Base-by-base conservation (phyloP, 2,888 invertebrate species). In the Antheraea yamamai region DNA sequence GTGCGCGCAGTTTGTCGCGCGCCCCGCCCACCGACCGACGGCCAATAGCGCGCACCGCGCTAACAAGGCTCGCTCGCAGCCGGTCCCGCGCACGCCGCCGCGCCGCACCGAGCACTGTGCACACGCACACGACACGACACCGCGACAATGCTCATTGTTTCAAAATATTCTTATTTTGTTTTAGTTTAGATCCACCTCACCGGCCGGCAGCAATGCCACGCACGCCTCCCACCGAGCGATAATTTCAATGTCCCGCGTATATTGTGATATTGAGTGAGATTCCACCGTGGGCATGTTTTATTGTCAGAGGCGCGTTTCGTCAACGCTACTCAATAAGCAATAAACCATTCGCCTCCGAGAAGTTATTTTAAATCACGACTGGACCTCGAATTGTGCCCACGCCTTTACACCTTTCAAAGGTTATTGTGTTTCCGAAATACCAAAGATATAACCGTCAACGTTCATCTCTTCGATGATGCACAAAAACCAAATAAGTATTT, bases 241-340 rank as follows among this genome's bases (percentile, higher is more conserved):
- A 93, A 94, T 94, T 94, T 91, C 93, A 92, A 91, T 92, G 93
- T 93, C 93, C 88, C 90, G 87, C 89, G 88, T 91, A 90, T 91
- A 91, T 91, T 90, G 89, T 89, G 93, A 94, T 93, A 93, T 93
- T 92, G 93, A 92, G 89, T 91, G 93, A 92, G 94, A 93, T 92
- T 94, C 92, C 92, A 87, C 89, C 89, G 88, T 85, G 87, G 85
- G 88, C 88, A 89, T 91, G 91, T 92, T 93, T 92, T 92, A 91
- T 92, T 89, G 89, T 90, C 91, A 84, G 88, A 89, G 90, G 89
- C 91, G 92, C 91, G 90, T 90, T 91, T 91, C 92, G 92, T 92
- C 93, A 91, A 92, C 87, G 89, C 92, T 90, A 89, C 93, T 94
- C 94, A 94, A 94, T 94, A 94, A 94, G 94, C 94, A 92, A 94